These are phyloP conservation scores for Leiothrix lutea DNA, from an alignment of 2,113 vertebrate species.

Conservation along the genomic window DNA sequence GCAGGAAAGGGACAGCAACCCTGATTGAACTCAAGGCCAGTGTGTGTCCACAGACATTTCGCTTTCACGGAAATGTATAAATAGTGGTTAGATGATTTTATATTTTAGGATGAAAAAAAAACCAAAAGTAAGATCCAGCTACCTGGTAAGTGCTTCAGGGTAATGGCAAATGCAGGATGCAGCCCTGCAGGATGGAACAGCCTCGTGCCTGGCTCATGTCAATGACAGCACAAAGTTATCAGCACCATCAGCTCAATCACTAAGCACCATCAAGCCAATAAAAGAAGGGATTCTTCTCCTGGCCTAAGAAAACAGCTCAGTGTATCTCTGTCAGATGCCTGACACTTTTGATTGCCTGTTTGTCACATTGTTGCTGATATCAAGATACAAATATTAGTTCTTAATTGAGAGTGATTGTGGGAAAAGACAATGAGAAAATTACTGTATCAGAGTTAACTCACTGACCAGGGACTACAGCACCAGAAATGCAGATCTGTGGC, in stretches of 20 bases:
- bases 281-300: neutral
- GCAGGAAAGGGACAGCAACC: neutral
- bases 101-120: neutral
- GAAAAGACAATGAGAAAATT: neutral
- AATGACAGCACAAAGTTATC: slow-evolving; percentile 10
- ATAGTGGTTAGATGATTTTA: neutral
- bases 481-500: neutral
- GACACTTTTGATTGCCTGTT: neutral
- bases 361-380: neutral
- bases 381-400: neutral
- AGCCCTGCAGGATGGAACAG: neutral
- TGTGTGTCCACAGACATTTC: neutral
- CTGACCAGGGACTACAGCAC: neutral
- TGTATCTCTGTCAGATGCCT: neutral
- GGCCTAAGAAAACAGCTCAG: neutral
- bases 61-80: neutral
- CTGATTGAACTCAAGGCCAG: neutral
- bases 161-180: neutral
- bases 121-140: neutral
- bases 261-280: neutral
- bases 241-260: neutral
- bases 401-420: neutral
- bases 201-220: neutral
- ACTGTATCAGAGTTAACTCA: neutral
- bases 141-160: neutral